phyloP scores from a whole-genome alignment of 37 sponge, comb jelly and placozoan genomes.

The Amphimedon queenslandica region DNA sequence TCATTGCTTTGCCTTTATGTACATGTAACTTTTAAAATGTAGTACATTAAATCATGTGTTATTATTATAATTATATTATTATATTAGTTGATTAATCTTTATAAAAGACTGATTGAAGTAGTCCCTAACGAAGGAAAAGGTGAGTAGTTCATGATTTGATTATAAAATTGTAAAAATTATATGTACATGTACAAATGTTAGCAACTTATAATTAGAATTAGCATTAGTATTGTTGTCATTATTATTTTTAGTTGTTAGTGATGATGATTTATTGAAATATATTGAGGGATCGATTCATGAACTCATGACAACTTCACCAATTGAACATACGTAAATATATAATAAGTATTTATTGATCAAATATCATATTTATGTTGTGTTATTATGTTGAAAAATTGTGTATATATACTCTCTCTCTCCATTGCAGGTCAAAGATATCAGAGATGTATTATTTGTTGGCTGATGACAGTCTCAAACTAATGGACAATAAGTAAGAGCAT shows the following conservation, averaged over 20 bases:
- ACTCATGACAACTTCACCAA: constrained; percentile 7
- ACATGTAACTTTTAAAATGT: no score
- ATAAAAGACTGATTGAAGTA: constrained; percentile 34
- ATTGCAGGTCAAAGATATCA: constrained; percentile 47
- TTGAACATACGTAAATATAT: constrained; percentile 26
- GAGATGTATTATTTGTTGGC: constrained; percentile 68
- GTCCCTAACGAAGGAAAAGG: constrained; percentile 43
- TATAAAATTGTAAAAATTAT: no score
- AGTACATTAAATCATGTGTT: no score
- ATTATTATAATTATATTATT: no score
- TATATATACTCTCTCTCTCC: not conserved
- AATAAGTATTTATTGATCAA: not conserved
- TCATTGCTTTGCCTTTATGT: no score
- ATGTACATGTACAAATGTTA: no score
- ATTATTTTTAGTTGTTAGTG: constrained; percentile 16
- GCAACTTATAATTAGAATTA: no score
- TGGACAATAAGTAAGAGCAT: constrained; percentile 45
- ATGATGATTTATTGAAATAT: constrained; percentile 19
- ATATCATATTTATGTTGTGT: not conserved
- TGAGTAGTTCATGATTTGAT: no score
- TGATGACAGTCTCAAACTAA: constrained; percentile 47
- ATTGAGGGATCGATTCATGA: constrained; percentile 27
- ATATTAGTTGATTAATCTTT: constrained; percentile 60
- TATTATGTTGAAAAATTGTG: not conserved
- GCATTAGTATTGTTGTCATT: no score